A percentile compares a stretch with the other conserved stretches of the same genome.
Evolutionary conservation across 2,113 vertebrate species (phyloP).

Genomic region (Hippocampus abdominalis): DNA sequence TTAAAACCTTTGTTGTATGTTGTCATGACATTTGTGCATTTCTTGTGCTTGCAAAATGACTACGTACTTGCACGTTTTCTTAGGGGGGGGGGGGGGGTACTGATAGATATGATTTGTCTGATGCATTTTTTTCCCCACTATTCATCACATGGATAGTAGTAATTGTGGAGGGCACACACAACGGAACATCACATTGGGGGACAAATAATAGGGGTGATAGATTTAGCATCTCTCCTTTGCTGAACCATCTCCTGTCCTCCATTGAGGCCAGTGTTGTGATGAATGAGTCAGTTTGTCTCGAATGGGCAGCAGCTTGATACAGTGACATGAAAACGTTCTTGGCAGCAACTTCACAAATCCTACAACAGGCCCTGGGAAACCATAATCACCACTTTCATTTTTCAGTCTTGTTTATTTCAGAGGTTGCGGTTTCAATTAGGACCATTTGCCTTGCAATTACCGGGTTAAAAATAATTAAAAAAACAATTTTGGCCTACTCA

Average conservation of each 20-base stretch:
- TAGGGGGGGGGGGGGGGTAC: constrained; percentile 14
- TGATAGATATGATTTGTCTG: constrained; percentile 64
- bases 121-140: constrained; percentile 58
- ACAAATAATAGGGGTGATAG: constrained; percentile 49
- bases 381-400: constrained; percentile 76
- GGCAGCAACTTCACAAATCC: constrained; percentile 74
- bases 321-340: constrained; percentile 75
- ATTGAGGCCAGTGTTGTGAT: constrained; percentile 69
- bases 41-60: constrained; percentile 39
- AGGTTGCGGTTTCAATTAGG: constrained; percentile 78
- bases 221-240: constrained; percentile 48
- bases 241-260: constrained; percentile 53
- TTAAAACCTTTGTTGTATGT: constrained; percentile 40
- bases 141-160: constrained; percentile 53
- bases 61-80: constrained; percentile 52
- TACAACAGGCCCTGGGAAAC: constrained; percentile 75
- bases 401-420: constrained; percentile 79
- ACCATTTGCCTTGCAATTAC: constrained; percentile 79
- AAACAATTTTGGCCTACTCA: constrained; percentile 70
- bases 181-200: constrained; percentile 55
- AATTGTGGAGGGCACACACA: constrained; percentile 58
- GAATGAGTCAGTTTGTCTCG: constrained; percentile 72
- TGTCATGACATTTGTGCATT: constrained; percentile 47
- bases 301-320: constrained; percentile 70
- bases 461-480: constrained; percentile 80